Evolutionary conservation across 2,797 vertebrate species (phyloP), one percentile per base, ranked within the genome.

Genomic region (Florisuga fusca): DNA sequence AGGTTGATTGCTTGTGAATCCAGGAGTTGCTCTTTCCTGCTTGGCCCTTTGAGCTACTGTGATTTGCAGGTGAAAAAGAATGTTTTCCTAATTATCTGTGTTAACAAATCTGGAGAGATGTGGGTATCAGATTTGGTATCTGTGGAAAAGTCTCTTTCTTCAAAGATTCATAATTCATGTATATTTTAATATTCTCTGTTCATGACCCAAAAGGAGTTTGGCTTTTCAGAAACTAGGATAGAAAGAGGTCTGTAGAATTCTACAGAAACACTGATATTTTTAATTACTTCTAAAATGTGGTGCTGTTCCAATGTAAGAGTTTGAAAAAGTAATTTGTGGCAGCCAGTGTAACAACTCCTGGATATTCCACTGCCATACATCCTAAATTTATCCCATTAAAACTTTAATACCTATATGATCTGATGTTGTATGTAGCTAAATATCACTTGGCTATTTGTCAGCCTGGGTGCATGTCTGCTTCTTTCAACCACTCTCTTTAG

Each of bases 371-470:
- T 94, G n/a, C 33, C 4, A 1, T 12, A 57, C 26, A 33, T 78
- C 51, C 51, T 54, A 73, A 95, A 88, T 78, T n/a, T 51, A 46
- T 92, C 43, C 25, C 55, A 55, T 90, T 89, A 75, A 85, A 89
- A 54, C 68, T 27, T 77, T 83, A 71, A 87, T 79, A 41, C 9
- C 12, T 53, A 46, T 78, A n/a, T 59, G 59, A 34, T 89, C 14
- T 0, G 33, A 75, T 77, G 20, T 41, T 68, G 31, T 54, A 2
- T 90, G 46, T 43, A 68, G 58, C 61, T 72, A 46, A 91, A 45
- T 53, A 43, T 51, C 41, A 66, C 26, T 71, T 72, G 69, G 57
- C 58, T 87, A 2, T 90, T 84, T 87, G 59, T 86, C 75, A 90
- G 8, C 54, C 31, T 81, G 15, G 20, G 21, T 74, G 45, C 66